Evolutionary conservation across 2,888 invertebrate species (phyloP).

Genomic region (Coelopa pilipes): DNA sequence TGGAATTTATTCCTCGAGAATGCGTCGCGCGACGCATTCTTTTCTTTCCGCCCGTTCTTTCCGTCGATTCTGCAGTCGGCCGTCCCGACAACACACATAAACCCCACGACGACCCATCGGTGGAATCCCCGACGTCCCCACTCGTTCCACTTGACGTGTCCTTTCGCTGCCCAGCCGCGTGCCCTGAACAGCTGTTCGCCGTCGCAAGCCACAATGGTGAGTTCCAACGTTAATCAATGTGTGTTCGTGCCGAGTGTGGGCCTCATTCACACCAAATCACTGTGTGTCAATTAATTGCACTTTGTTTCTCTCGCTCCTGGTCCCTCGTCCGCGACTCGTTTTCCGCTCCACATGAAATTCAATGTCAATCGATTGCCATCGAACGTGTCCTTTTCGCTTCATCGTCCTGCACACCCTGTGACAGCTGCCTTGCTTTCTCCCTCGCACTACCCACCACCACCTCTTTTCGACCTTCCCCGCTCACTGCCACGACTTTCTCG

Average conservation of each 20-base stretch:
- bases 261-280: neutral
- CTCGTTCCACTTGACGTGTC: neutral
- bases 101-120: no score
- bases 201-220: neutral
- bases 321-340: conserved; percentile 45
- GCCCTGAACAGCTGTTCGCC: conserved; percentile 1
- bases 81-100: no score
- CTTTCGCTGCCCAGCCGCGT: neutral
- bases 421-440: no score
- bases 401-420: no score
- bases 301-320: neutral
- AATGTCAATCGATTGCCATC: conserved; percentile 61
- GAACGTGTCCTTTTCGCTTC: conserved; percentile 61
- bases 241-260: neutral
- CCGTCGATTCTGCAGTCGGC: no score
- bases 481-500: neutral
- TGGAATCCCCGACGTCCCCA: neutral
- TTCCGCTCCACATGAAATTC: conserved; percentile 62
- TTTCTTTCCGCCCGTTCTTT: neutral
- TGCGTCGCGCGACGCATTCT: neutral
- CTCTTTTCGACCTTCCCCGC: no score
- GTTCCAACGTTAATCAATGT: neutral
- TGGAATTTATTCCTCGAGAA: no score
- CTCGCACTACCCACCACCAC: no score
- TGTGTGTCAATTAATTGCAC: neutral